Evolutionary conservation across 1,140 invertebrate genomes (phyloP), one percentile per base, ranked within the genome.

Genomic region (Trichonephila clavata): DNA sequence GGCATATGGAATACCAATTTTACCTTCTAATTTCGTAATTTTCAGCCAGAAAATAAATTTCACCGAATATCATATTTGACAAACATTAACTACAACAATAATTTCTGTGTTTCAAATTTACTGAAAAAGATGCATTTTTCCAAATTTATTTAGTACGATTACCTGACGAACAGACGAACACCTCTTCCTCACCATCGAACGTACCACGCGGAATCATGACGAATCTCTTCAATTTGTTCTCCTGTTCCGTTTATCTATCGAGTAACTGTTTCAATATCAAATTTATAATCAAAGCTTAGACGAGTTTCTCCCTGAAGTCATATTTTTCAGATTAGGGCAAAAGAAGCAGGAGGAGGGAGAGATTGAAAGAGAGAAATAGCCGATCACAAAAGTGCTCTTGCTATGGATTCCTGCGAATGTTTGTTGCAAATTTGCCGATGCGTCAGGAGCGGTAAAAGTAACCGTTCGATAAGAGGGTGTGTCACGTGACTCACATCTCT

Each of bases 401-500:
- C 91, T 27, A 14, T 20, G 43, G 65, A 71, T 80, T 81, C 68
- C 16, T n/a, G 18, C 68, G 65, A 50, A 60, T 60, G 90, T 92
- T 92, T 92, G 83, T 92, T 65, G 83, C 84, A 71, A 65, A 86
- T 92, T 86, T 50, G 32, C 61, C 39, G 83, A 86, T 92, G 91
- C 91, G 91, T 86, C 91, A 92, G 83, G 65, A 63, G 39, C 63
- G 39, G 43, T 86, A 83, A 92, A 92, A 92, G 91, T 92, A 92
- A 43, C 91, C 91, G 91, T 86, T 92, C 91, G 91, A 92, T 92
- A 92, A 65, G 91, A 60, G 32, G 61, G 65, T 83, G 91, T 65
- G 91, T 90, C 89, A 89, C 87, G 87, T 89, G 87, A 89, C 24
- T 71, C 65, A 59, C 32, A 18, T 89, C 87, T 50, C 87, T 89